phyloP scores from a whole-genome alignment of 2,797 vertebrate genomes.

The Hybognathus amarus region DNA sequence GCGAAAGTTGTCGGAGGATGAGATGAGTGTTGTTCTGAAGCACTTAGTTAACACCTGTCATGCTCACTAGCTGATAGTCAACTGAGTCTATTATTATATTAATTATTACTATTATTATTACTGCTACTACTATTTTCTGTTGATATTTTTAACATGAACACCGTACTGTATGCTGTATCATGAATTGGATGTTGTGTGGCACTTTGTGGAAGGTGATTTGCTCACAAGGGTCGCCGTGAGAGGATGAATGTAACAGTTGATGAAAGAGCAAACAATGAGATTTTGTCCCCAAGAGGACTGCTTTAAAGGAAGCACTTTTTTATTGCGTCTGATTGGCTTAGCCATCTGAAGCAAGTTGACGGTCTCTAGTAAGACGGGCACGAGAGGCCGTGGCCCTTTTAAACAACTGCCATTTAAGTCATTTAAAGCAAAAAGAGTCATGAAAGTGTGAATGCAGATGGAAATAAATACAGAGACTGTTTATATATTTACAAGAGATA shows the following conservation, averaged over 20 bases:
- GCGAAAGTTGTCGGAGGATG: conserved; percentile 62
- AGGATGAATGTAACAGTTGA: conserved; percentile 84
- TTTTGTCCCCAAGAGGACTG: conserved; percentile 77
- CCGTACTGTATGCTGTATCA: conserved; percentile 94
- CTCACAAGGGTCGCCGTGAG: conserved; percentile 80
- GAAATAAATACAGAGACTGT: conserved; percentile 51
- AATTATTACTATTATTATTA: conserved; percentile 44
- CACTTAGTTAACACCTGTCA: conserved; percentile 79
- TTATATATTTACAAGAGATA: conserved; percentile 32
- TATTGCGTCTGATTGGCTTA: conserved; percentile 32
- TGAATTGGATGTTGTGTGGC: conserved; percentile 69
- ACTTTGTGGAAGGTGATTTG: conserved; percentile 84
- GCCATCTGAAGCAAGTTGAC: conserved; percentile 39
- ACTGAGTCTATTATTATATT: conserved; percentile 39
- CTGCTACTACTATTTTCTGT: conserved; percentile 57
- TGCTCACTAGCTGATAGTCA: conserved; percentile 78
- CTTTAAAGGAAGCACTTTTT: conserved; percentile 82
- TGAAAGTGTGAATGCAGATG: conserved; percentile 48
- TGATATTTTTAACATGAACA: conserved; percentile 85
- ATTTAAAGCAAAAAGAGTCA: conserved; percentile 30
- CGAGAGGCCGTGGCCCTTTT: conserved; percentile 30
- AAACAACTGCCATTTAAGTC: conserved; percentile 48
- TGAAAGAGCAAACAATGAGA: conserved; percentile 47
- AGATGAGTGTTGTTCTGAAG: conserved; percentile 69
- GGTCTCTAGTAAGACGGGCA: conserved; percentile 23